These are phyloP conservation scores for Papilio xuthus DNA, from an alignment of 1,140 invertebrate genomes.

Conservation along the genomic window DNA sequence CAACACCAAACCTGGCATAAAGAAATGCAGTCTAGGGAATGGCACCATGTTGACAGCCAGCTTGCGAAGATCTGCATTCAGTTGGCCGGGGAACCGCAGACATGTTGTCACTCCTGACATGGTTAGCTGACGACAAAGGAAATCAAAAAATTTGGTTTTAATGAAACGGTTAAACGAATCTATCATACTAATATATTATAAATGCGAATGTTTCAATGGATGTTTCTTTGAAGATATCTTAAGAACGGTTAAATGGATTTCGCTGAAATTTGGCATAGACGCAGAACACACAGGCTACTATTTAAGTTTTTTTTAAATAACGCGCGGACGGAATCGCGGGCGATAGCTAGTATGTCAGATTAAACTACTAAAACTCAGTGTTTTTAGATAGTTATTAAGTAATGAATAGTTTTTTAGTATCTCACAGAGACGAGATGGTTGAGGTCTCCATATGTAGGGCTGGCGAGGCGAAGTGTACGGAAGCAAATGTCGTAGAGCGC, in stretches of 20 bases:
- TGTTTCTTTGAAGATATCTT: too few species aligned
- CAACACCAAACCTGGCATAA: constrained; percentile 85
- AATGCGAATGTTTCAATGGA: too few species aligned
- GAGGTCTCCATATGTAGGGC: constrained; percentile 89
- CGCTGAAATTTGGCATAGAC: too few species aligned
- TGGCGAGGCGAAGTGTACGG: constrained; percentile 89
- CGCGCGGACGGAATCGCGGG: too few species aligned
- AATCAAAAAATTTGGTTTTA: not conserved
- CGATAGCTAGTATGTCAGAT: too few species aligned
- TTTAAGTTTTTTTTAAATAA: too few species aligned
- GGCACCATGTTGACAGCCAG: constrained; percentile 84
- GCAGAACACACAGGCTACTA: too few species aligned
- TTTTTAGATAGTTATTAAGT: too few species aligned
- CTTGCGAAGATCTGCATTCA: constrained; percentile 95
- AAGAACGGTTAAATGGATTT: too few species aligned
- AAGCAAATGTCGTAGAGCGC: constrained; percentile 96
- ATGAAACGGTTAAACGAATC: too few species aligned
- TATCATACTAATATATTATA: too few species aligned
- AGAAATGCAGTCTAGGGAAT: constrained; percentile 86
- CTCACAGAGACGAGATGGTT: constrained; percentile 88
- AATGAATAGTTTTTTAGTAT: not conserved
- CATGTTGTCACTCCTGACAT: constrained; percentile 93
- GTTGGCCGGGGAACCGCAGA: constrained; percentile 88
- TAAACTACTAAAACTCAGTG: too few species aligned
- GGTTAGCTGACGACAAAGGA: not conserved